A percentile compares a stretch with the other conserved stretches of the same genome.
phyloP scores from a whole-genome alignment of 2,113 vertebrate species.

The Guaruba guarouba region DNA sequence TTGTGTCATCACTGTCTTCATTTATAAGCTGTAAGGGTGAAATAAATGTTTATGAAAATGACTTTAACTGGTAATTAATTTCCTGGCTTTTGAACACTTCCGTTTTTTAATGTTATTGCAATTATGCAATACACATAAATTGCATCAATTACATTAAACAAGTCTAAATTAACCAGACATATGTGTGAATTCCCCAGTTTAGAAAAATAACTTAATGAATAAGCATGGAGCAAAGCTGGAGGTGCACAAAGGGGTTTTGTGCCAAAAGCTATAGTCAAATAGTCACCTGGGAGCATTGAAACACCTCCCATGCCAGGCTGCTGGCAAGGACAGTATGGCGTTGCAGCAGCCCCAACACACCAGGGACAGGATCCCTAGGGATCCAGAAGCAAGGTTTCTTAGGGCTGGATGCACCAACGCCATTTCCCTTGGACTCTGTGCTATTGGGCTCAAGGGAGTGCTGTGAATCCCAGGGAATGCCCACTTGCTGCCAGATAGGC shows the following conservation, averaged over 20 bases:
- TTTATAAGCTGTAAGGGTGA: neutral
- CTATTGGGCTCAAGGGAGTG: neutral
- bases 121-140: neutral
- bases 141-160: conserved; percentile 21
- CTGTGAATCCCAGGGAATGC: neutral
- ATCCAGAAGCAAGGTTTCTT: neutral
- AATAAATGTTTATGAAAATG: conserved; percentile 33
- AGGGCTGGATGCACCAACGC: neutral
- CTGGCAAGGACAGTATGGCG: accelerated
- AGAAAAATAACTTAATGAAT: conserved; percentile 22
- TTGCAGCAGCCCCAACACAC: neutral
- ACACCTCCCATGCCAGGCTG: neutral
- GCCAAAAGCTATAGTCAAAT: neutral
- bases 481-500: neutral
- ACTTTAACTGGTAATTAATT: conserved; percentile 9
- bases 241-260: neutral
- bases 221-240: neutral
- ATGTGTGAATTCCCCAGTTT: neutral
- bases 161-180: neutral
- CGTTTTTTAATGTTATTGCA: neutral
- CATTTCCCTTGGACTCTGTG: accelerated
- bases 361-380: neutral
- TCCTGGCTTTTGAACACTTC: conserved; percentile 29
- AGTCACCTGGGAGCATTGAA: neutral
- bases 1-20: neutral